Percentiles rank a stretch among this genome's conserved stretches.
Evolutionary conservation across 2,797 vertebrate genomes (phyloP).

Genomic region (Synanceia verrucosa): DNA sequence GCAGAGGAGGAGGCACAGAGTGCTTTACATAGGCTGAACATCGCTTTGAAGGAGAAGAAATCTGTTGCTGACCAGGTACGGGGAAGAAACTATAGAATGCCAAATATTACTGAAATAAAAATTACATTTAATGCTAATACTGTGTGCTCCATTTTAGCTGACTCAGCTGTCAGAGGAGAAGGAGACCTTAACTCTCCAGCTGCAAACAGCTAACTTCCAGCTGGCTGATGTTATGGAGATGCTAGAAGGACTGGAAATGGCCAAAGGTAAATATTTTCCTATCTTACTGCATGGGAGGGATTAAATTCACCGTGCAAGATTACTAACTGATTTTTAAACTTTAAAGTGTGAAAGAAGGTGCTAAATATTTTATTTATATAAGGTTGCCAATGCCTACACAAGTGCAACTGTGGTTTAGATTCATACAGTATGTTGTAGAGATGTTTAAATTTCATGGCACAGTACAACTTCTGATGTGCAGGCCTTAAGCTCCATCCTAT

Average conservation of each 20-base stretch:
- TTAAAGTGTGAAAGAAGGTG: not conserved
- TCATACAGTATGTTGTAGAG: not conserved
- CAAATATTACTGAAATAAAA: not conserved
- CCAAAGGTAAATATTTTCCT: constrained; percentile 61
- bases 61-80: constrained; percentile 56
- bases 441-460: not conserved
- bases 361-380: not conserved
- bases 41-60: constrained; percentile 66
- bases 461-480: not conserved
- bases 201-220: constrained; percentile 74
- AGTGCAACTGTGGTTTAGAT: not conserved
- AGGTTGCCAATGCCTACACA: not conserved
- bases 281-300: not conserved
- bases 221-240: constrained; percentile 71
- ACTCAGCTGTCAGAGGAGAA: constrained; percentile 73
- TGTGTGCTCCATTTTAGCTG: constrained; percentile 41
- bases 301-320: not conserved
- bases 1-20: constrained; percentile 73
- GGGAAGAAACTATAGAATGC: not conserved
- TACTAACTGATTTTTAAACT: not conserved
- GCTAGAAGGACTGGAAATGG: constrained; percentile 75
- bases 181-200: constrained; percentile 68
- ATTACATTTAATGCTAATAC: not conserved
- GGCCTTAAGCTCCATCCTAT: not conserved
- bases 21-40: constrained; percentile 65